These are phyloP conservation scores for Neoaliturus tenellus DNA, from an alignment of 2,888 invertebrate species.

Conservation along the genomic window DNA sequence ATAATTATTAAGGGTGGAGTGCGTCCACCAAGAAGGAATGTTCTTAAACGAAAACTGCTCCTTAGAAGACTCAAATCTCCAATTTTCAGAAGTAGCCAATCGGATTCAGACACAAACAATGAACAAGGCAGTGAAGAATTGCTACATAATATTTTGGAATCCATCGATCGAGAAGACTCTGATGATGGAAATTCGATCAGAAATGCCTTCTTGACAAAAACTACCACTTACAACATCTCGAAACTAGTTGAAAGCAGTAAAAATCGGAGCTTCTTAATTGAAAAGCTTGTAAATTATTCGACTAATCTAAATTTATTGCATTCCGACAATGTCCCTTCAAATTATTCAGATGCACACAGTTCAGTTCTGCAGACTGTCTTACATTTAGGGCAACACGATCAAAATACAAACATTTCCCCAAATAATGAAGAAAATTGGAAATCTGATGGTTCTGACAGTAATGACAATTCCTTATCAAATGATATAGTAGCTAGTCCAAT, in stretches of 20 bases:
- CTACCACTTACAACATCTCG: conserved; percentile 30
- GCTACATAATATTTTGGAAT: not conserved
- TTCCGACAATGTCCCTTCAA: not conserved
- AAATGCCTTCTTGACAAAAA: conserved; percentile 25
- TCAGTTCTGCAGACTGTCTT: conserved; percentile 8
- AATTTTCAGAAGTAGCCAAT: not conserved
- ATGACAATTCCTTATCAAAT: not conserved
- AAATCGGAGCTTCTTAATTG: conserved; percentile 16
- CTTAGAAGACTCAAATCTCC: not conserved
- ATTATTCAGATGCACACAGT: conserved; percentile 12
- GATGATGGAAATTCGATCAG: not conserved
- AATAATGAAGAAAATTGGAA: not conserved
- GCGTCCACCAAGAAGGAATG: not conserved
- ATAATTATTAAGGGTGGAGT: not conserved
- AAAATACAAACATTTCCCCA: not conserved
- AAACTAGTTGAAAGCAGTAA: not conserved
- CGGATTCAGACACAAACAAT: not conserved
- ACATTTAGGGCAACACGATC: not conserved
- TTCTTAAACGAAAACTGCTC: not conserved
- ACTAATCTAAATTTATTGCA: not conserved
- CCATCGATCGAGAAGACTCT: not conserved
- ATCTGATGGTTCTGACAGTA: not conserved
- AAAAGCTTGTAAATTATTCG: not conserved
- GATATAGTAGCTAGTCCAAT: not conserved
- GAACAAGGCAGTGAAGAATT: not conserved